Evolutionary conservation across 2,113 vertebrate species (phyloP).

Genomic region (Melanocharis versteri): DNA sequence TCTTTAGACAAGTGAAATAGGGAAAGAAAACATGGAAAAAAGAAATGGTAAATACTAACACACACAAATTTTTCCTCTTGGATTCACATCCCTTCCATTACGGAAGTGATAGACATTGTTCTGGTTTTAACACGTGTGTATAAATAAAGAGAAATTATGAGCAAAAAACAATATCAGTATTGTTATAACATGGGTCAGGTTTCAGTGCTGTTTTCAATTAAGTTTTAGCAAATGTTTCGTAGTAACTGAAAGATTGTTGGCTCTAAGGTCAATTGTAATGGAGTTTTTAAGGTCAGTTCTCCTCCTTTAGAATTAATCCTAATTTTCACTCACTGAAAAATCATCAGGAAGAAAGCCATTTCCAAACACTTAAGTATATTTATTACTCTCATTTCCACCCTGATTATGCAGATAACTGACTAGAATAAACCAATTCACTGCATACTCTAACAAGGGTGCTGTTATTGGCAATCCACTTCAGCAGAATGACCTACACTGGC

Average conservation of each 20-base stretch:
- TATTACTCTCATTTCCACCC: slow-evolving; percentile 26
- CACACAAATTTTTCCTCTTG: not conserved
- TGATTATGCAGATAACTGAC: slow-evolving; percentile 10
- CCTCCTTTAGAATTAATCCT: slow-evolving; percentile 10
- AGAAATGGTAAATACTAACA: not conserved
- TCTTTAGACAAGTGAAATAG: not conserved
- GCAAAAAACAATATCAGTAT: not conserved
- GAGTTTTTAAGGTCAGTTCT: slow-evolving; percentile 16
- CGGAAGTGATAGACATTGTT: not conserved
- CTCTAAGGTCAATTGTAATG: not conserved
- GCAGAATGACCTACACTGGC: not conserved
- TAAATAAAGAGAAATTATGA: not conserved
- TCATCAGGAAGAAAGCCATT: slow-evolving; percentile 2
- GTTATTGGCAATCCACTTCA: not conserved
- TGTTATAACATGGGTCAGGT: not conserved
- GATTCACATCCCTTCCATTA: not conserved
- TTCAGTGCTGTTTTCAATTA: not conserved
- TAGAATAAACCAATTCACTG: not conserved
- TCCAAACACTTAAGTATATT: slow-evolving; percentile 33
- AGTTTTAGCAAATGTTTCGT: not conserved
- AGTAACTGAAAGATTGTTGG: not conserved
- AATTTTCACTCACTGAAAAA: not conserved
- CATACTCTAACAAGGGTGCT: not conserved
- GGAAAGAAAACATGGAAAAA: not conserved
- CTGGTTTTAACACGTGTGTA: not conserved